These are phyloP conservation scores for Cecropterus lyciades DNA, from an alignment of 1,140 invertebrate species.

Conservation along the genomic window DNA sequence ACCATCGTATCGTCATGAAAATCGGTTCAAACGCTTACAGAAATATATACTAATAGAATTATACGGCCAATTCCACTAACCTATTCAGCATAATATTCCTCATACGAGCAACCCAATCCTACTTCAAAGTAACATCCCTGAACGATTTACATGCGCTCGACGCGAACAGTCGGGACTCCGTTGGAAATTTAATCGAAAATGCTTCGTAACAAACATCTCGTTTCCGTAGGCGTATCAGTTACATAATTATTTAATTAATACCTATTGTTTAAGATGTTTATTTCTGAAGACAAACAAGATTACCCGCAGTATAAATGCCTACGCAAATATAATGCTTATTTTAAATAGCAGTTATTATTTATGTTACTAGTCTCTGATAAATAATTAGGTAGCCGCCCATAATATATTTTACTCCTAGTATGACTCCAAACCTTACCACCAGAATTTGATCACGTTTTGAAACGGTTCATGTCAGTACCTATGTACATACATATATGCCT, in stretches of 20 bases:
- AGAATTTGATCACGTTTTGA: no score
- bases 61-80: slow-evolving; percentile 20
- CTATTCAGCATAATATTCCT: slow-evolving; percentile 30
- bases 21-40: not conserved
- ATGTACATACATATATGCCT: no score
- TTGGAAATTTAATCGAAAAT: slow-evolving; percentile 29
- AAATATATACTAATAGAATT: slow-evolving; percentile 11
- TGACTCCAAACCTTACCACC: no score
- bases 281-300: not conserved
- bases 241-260: slow-evolving; percentile 25
- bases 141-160: slow-evolving; percentile 22
- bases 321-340: no score
- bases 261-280: slow-evolving; percentile 12
- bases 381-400: no score
- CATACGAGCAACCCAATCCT: slow-evolving; percentile 23
- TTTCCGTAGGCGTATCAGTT: slow-evolving; percentile 16
- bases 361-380: no score
- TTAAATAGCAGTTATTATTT: no score
- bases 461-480: no score
- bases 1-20: no score
- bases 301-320: no score
- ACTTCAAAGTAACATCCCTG: slow-evolving; percentile 26
- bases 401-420: no score
- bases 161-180: not conserved
- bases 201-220: slow-evolving; percentile 3